phyloP scores from a whole-genome alignment of 2,888 invertebrate species.

The Ametastegia equiseti region DNA sequence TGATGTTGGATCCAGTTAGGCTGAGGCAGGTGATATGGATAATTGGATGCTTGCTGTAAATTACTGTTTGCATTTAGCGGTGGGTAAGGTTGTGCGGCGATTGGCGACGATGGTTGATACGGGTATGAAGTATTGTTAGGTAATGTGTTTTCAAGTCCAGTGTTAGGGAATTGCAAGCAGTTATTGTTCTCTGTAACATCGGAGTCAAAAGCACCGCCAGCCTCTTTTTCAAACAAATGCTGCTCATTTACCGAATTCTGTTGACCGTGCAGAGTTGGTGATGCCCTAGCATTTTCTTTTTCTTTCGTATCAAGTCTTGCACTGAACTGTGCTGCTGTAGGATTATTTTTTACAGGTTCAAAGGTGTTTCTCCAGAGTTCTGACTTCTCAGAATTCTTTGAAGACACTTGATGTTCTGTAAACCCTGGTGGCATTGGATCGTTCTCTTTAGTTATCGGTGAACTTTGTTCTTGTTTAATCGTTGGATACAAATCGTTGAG shows the following conservation, averaged over 20 bases:
- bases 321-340: neutral
- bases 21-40: neutral
- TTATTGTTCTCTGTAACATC: neutral
- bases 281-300: neutral
- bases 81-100: neutral
- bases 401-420: constrained; percentile 1
- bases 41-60: neutral
- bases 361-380: neutral
- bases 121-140: neutral
- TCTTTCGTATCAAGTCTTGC: neutral
- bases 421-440: neutral
- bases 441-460: neutral
- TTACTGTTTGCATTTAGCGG: neutral
- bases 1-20: neutral
- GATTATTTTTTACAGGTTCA: neutral
- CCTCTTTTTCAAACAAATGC: neutral
- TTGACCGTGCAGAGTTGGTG: neutral
- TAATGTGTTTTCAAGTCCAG: neutral
- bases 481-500: neutral
- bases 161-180: neutral
- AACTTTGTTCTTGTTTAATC: neutral
- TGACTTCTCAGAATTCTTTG: neutral
- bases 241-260: neutral
- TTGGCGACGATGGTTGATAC: neutral
- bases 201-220: neutral